Base-by-base conservation (phyloP, 2,888 invertebrate species). In the Scaptomyza cyrtandrae region DNA sequence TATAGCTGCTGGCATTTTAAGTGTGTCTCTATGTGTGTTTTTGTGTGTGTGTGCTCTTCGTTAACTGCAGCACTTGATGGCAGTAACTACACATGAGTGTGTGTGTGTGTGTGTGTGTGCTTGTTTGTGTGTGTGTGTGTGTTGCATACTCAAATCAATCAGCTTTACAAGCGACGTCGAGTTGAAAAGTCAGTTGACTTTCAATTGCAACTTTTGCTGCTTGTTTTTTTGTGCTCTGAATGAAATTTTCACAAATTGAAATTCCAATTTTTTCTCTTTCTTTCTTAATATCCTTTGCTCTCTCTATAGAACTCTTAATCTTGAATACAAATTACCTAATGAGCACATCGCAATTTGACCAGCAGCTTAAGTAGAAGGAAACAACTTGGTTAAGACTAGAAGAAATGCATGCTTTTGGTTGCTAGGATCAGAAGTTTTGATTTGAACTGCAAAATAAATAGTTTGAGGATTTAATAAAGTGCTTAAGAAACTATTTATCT, bases 1-100 rank as follows among this genome's bases (percentile, higher is more conserved):
- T 89, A 86, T 86, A 85, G 83, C 89, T 86, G 86, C 85, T 82
- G 89, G 85, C 89, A 67, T 81, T 79, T 85, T 79, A 85, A 87
- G 88, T 89, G 85, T 85, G 64, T 57, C 64, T 66, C 62, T 62
- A 52, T 65, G 57, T 75, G 37, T 54, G 16, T 54, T 24, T 60
- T 46, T 62, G 49, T 52, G 49, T 39, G 55, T 68, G 67, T 63
- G 55, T 43, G 55, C 65, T 67, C 63, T 81, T 78, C 82, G 82
- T 79, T 79, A 79, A 75, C 82, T 78, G 78, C 78, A 58, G 65
- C 81, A 68, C 71, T 78, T 80, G 66, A 66, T 66, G 64, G 31
- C 74, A 55, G 43, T 44, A 60, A 59, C 59, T 53, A 52, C 55
- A 33, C 33, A 33, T n/a, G 19, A 37, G 46, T 46, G 39, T 41